Evolutionary conservation across 2,797 vertebrate genomes (phyloP).

Genomic region (Hozukius guyotensis): DNA sequence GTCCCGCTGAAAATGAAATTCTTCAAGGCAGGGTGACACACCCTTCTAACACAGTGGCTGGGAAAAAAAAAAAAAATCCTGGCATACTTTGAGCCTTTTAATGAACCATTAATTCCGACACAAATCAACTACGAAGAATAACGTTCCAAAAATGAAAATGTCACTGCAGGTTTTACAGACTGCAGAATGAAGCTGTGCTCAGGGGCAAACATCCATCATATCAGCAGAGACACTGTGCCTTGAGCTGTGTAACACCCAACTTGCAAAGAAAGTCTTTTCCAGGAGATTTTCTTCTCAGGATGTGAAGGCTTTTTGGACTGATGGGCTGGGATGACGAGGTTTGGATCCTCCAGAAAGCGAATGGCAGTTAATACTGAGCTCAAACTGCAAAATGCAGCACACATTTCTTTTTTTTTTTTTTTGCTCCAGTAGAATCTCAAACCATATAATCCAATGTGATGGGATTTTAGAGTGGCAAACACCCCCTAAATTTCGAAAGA

Average conservation of each 20-base stretch:
- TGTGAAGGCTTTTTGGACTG: slow-evolving; percentile 44
- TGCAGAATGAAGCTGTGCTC: slow-evolving; percentile 30
- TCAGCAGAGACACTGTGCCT: slow-evolving; percentile 8
- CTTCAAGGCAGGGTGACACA: neutral
- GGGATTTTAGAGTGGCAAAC: slow-evolving; percentile 72
- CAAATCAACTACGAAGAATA: slow-evolving; percentile 3
- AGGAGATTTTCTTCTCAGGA: slow-evolving; percentile 48
- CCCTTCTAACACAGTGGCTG: neutral
- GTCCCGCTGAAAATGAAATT: slow-evolving; percentile 8
- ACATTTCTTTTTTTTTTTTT: slow-evolving; percentile 15
- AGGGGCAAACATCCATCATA: slow-evolving; percentile 18
- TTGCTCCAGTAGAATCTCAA: slow-evolving; percentile 55
- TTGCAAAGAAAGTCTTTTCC: slow-evolving; percentile 36
- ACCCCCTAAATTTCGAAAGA: slow-evolving; percentile 73
- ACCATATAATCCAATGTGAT: slow-evolving; percentile 79
- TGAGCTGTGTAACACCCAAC: slow-evolving; percentile 21
- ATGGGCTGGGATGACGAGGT: slow-evolving; percentile 31
- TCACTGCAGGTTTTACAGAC: slow-evolving; percentile 5
- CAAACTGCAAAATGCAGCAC: slow-evolving; percentile 57
- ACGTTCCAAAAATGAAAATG: neutral
- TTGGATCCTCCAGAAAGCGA: slow-evolving; percentile 42
- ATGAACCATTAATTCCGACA: slow-evolving; percentile 1
- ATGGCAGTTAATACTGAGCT: slow-evolving; percentile 50
- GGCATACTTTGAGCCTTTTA: neutral
- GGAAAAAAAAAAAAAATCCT: neutral